Evolutionary conservation across 2,797 vertebrate species (phyloP).

Genomic region (Furcifer pardalis): DNA sequence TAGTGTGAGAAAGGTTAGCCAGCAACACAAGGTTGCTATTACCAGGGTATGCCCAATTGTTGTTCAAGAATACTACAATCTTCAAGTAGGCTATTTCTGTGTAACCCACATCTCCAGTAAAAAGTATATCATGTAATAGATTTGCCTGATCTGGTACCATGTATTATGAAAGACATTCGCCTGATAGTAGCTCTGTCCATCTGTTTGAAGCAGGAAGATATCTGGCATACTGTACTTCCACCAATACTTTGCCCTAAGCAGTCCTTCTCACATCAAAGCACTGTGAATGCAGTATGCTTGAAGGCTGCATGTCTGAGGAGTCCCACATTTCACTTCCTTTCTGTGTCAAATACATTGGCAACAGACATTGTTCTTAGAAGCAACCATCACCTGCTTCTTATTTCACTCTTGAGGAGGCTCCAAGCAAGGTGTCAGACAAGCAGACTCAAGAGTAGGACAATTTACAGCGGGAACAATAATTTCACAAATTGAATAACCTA

Average conservation of each 20-base stretch:
- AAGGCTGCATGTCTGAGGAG: not conserved
- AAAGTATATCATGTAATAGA: not conserved
- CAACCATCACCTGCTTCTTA: not conserved
- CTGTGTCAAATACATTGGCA: not conserved
- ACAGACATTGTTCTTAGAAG: not conserved
- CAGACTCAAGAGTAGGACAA: too few species aligned
- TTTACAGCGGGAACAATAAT: too few species aligned
- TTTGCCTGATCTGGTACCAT: not conserved
- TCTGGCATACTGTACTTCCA: not conserved
- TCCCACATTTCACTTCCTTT: not conserved
- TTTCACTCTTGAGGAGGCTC: not conserved
- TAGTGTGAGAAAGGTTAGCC: too few species aligned
- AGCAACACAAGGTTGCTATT: too few species aligned
- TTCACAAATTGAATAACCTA: too few species aligned
- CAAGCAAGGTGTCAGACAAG: not conserved
- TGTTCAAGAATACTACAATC: too few species aligned
- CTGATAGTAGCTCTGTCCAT: not conserved
- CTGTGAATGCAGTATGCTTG: not conserved
- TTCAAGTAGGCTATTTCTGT: too few species aligned
- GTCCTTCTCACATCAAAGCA: not conserved
- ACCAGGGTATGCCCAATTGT: too few species aligned
- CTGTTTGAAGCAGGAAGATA: not conserved
- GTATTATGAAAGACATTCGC: not conserved
- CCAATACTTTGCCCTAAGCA: not conserved
- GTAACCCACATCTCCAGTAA: too few species aligned